phyloP scores from a whole-genome alignment of 2,797 vertebrate species.

The Clangula hyemalis region DNA sequence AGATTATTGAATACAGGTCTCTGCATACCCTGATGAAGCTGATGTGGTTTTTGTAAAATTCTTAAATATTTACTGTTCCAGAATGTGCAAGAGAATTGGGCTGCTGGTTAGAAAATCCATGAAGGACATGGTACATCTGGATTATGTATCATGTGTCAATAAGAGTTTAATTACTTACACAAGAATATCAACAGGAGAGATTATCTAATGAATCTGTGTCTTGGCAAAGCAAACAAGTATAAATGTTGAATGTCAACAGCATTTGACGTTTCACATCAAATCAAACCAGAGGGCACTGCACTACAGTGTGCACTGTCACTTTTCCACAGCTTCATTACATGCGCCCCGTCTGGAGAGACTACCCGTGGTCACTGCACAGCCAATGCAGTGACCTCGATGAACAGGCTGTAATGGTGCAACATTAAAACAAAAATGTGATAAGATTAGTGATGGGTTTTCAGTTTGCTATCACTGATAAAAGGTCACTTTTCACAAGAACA shows the following conservation, averaged over 20 bases:
- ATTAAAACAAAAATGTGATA: background rate
- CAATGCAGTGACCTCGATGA: background rate
- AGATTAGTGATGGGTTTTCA: background rate
- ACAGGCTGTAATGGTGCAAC: background rate
- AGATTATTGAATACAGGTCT: background rate
- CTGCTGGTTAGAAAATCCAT: background rate
- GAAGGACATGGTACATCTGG: background rate
- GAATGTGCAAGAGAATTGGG: background rate
- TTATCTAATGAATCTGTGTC: background rate
- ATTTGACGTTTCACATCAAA: background rate
- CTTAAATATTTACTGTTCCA: background rate
- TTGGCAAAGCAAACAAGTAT: background rate
- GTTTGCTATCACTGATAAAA: background rate
- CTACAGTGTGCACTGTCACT: background rate
- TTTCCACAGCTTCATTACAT: background rate
- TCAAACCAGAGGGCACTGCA: constrained; percentile 4
- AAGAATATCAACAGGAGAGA: background rate
- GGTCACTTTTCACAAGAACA: background rate
- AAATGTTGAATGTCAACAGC: background rate
- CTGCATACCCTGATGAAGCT: background rate
- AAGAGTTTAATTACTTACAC: background rate
- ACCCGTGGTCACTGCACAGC: accelerated
- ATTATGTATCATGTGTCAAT: background rate
- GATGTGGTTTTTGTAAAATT: background rate
- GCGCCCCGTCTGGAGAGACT: accelerated